Conservation (phyloP, 64 coral and sea anemone genomes). For the Actinia tenebrosa region DNA sequence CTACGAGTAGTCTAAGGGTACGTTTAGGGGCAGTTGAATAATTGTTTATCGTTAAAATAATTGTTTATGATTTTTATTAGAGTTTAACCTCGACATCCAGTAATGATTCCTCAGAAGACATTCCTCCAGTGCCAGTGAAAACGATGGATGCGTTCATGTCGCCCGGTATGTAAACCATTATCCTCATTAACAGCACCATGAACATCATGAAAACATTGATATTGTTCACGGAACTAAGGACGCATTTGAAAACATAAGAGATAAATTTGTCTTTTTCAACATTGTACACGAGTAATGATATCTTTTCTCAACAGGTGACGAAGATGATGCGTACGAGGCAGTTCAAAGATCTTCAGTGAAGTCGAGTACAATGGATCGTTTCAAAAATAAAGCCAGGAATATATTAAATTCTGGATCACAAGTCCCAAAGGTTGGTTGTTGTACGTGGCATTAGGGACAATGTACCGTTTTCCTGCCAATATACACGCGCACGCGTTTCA, state of each 20-base stretch:
- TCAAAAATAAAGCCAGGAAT: conserved; percentile 38
- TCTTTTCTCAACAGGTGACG: conserved; percentile 16
- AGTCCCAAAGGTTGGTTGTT: neutral
- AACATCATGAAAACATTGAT: neutral
- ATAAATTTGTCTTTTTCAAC: neutral
- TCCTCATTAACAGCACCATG: neutral
- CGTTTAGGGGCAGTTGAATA: neutral
- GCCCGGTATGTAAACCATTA: conserved; percentile 20
- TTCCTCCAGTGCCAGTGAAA: conserved; percentile 39
- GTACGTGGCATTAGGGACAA: neutral
- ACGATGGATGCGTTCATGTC: conserved; percentile 22
- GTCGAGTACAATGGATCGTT: conserved; percentile 23
- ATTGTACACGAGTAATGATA: neutral
- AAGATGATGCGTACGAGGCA: conserved; percentile 30
- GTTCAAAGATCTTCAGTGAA: neutral
- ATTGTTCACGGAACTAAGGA: no score
- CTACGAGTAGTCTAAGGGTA: conserved; percentile 1
- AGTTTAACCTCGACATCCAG: conserved; percentile 43
- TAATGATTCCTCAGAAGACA: conserved; percentile 23
- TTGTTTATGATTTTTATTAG: neutral
- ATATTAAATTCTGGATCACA: neutral
- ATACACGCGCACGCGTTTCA: no score
- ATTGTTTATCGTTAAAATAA: neutral
- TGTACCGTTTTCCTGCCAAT: no score
- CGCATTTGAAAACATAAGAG: no score